phyloP scores from a whole-genome alignment of 2,797 vertebrate species.

The Chelidonichthys spinosus region DNA sequence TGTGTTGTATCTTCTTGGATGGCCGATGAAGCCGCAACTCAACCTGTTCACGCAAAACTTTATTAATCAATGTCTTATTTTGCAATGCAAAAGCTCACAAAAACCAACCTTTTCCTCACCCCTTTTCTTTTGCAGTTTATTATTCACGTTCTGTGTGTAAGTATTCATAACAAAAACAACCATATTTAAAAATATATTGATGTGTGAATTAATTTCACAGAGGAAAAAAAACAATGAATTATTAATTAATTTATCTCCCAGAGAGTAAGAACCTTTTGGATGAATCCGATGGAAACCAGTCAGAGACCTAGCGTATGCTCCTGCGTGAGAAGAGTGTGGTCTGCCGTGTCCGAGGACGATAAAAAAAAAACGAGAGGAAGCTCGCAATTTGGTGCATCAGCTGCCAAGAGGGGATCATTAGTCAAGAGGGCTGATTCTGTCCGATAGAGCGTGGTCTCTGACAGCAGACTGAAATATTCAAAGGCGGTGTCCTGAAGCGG shows the following conservation, averaged over 20 bases:
- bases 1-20: background rate
- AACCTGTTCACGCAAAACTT: no score
- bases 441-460: constrained; percentile 17
- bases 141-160: background rate
- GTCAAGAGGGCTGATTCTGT: constrained; percentile 42
- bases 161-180: background rate
- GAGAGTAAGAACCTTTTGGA: background rate
- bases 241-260: no score
- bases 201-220: background rate
- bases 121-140: no score
- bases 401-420: constrained; percentile 46
- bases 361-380: constrained; percentile 24
- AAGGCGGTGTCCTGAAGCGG: constrained; percentile 22
- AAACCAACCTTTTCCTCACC: no score
- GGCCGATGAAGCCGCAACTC: background rate
- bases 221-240: no score
- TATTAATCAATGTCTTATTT: no score
- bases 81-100: no score
- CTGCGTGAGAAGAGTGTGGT: constrained; percentile 6
- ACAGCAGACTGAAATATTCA: constrained; percentile 35
- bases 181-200: background rate
- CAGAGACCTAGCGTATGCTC: background rate
- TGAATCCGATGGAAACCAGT: background rate
- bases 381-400: constrained; percentile 45
- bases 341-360: constrained; percentile 24